These are phyloP conservation scores for Halesus radiatus DNA, from an alignment of 1,140 invertebrate genomes.

Conservation along the genomic window DNA sequence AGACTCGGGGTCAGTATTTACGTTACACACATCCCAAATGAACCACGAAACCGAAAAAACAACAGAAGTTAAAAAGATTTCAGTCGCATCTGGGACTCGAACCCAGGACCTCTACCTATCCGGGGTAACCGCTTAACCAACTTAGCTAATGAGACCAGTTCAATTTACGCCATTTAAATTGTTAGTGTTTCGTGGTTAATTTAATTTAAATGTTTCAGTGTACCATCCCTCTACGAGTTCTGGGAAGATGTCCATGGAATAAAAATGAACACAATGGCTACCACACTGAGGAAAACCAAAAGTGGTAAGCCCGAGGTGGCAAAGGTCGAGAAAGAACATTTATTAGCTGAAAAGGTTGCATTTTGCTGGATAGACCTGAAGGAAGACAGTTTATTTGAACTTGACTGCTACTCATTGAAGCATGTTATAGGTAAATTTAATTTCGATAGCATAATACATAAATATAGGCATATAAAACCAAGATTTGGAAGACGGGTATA, in stretches of 20 bases:
- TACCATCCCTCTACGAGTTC: slow-evolving; percentile 75
- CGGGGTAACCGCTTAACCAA: too few species aligned
- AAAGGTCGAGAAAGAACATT: slow-evolving; percentile 64
- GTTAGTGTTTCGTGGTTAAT: background rate
- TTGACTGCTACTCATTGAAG: slow-evolving; percentile 65
- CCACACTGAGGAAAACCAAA: slow-evolving; percentile 68
- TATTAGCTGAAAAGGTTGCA: slow-evolving; percentile 70
- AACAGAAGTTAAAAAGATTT: too few species aligned
- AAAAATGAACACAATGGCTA: slow-evolving; percentile 70
- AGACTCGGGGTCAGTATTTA: too few species aligned
- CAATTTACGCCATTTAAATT: too few species aligned
- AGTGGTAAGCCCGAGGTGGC: slow-evolving; percentile 72
- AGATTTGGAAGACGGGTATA: too few species aligned
- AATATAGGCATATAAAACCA: too few species aligned
- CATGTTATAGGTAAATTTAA: slow-evolving; percentile 63
- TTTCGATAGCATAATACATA: too few species aligned
- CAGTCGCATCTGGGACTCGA: too few species aligned
- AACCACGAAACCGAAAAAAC: too few species aligned
- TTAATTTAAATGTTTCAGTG: slow-evolving; percentile 60
- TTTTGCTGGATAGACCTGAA: slow-evolving; percentile 74
- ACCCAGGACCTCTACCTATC: too few species aligned
- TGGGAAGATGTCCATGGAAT: slow-evolving; percentile 74
- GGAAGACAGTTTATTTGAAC: slow-evolving; percentile 67
- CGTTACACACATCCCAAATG: too few species aligned
- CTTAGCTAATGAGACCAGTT: too few species aligned